These are phyloP conservation scores for Sphyrna mokarran DNA, from an alignment of 2,113 vertebrate genomes.

Conservation along the genomic window DNA sequence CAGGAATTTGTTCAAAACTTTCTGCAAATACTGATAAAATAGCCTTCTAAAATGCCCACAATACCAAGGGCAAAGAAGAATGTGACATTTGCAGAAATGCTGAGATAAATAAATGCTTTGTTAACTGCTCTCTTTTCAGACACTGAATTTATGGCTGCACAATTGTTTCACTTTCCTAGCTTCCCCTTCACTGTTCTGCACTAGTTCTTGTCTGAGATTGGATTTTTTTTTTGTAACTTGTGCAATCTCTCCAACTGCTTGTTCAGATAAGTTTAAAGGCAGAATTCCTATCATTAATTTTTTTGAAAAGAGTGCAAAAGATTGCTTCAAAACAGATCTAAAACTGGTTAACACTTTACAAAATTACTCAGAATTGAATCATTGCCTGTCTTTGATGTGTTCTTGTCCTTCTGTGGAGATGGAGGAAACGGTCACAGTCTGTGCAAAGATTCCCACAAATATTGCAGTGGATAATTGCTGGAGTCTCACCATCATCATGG, in stretches of 20 bases:
- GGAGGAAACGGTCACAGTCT: slow-evolving; percentile 94
- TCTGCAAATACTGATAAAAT: background rate
- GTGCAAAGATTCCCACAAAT: slow-evolving; percentile 93
- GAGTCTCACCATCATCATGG: slow-evolving; percentile 94
- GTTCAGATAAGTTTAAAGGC: background rate
- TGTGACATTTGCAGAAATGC: background rate
- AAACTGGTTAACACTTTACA: background rate
- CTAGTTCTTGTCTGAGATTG: background rate
- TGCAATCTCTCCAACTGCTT: background rate
- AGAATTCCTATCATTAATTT: background rate
- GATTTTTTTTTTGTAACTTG: background rate
- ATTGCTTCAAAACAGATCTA: background rate
- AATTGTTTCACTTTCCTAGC: background rate
- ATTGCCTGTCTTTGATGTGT: slow-evolving; percentile 94
- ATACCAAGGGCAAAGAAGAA: background rate
- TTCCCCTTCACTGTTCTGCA: background rate
- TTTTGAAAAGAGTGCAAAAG: background rate
- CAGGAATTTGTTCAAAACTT: background rate
- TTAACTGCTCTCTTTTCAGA: background rate
- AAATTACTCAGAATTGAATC: background rate
- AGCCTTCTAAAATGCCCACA: background rate
- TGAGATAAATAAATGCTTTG: background rate
- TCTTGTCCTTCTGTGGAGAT: slow-evolving; percentile 93
- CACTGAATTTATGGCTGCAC: background rate
- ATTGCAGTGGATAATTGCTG: slow-evolving; percentile 94